phyloP scores from a whole-genome alignment of 2,888 invertebrate species.

The Drepana falcataria region DNA sequence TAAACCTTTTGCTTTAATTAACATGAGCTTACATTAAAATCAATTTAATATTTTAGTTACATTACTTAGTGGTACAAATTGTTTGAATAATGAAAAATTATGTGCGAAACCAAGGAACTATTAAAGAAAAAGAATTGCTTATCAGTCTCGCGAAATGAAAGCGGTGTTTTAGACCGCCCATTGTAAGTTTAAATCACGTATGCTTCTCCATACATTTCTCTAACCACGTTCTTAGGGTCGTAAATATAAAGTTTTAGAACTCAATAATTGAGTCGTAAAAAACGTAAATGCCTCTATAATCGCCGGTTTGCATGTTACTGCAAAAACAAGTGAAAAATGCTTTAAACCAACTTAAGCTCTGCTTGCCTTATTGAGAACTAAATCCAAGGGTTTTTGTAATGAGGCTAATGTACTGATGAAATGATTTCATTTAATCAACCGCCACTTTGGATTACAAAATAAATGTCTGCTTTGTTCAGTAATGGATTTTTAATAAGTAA shows the following conservation, averaged over 20 bases:
- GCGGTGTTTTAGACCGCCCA: background rate
- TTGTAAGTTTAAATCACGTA: background rate
- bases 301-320: slow-evolving; percentile 53
- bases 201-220: background rate
- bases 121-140: too few species aligned
- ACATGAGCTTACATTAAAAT: too few species aligned
- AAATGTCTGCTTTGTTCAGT: background rate
- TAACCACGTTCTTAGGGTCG: background rate
- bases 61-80: too few species aligned
- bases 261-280: slow-evolving; percentile 51
- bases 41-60: too few species aligned
- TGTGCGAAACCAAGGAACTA: too few species aligned
- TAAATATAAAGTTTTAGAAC: slow-evolving; percentile 21
- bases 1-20: too few species aligned
- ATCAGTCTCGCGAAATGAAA: too few species aligned
- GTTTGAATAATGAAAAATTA: too few species aligned
- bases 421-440: background rate
- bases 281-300: slow-evolving; percentile 57
- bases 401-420: background rate
- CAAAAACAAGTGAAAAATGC: slow-evolving; percentile 48
- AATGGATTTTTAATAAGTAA: background rate
- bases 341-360: slow-evolving; percentile 42
- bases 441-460: too few species aligned
- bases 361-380: slow-evolving; percentile 47
- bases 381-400: slow-evolving; percentile 23